Conservation (phyloP, 2,888 invertebrate species). For the Apodemia mormo region DNA sequence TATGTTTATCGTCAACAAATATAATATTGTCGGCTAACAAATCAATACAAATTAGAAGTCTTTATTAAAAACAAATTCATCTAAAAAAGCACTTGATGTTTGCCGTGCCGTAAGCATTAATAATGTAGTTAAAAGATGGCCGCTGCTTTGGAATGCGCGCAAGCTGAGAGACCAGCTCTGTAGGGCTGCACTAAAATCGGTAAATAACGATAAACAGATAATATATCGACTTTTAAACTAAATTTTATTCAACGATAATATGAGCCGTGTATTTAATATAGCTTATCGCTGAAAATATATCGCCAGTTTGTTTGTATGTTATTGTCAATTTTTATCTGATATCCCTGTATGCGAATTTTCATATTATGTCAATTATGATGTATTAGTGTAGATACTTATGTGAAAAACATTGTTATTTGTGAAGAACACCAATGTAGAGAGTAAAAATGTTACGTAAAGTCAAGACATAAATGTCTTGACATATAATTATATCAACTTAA, state of each 20-base stretch:
- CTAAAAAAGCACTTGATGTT: conserved; percentile 60
- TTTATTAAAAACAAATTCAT: conserved; percentile 75
- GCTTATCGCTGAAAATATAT: conserved; percentile 19
- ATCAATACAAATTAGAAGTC: conserved; percentile 50
- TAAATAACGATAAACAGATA: conserved; percentile 25
- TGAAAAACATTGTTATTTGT: conserved; percentile 5
- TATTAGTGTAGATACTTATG: conserved; percentile 2
- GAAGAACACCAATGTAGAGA: neutral
- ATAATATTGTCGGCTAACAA: conserved; percentile 29
- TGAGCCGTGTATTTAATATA: neutral
- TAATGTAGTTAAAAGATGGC: conserved; percentile 80
- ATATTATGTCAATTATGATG: conserved; percentile 4
- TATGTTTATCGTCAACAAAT: conserved; percentile 30
- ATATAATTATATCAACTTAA: no score
- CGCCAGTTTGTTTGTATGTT: conserved; percentile 14
- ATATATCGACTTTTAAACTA: conserved; percentile 16
- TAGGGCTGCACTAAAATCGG: conserved; percentile 51
- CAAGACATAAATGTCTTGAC: no score
- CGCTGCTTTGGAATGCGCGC: conserved; percentile 66
- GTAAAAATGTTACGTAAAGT: no score
- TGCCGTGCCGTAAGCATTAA: conserved; percentile 71
- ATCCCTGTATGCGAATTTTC: conserved; percentile 15
- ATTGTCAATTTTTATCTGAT: conserved; percentile 19
- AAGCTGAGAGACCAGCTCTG: conserved; percentile 48
- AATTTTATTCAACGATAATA: conserved; percentile 3